Conservation (phyloP, 2,113 vertebrate species). For the Microcebus griseorufus region DNA sequence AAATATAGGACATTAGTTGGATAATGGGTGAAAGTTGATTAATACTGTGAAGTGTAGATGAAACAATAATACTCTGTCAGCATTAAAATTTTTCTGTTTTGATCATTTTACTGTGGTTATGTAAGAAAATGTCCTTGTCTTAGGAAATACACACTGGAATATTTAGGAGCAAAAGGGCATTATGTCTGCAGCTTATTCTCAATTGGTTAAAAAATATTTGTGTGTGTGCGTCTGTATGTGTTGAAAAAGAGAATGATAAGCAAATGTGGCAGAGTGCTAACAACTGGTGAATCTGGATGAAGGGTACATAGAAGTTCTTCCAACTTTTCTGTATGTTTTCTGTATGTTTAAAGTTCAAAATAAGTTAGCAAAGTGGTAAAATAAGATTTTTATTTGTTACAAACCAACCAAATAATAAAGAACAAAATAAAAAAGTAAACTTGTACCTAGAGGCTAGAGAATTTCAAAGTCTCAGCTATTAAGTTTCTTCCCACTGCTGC, state of each 20-base stretch:
- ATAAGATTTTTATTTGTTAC: neutral
- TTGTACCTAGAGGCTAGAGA: neutral
- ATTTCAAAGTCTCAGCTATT: neutral
- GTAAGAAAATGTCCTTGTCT: conserved; percentile 3
- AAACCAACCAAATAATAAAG: neutral
- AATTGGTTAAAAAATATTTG: neutral
- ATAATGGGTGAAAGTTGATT: neutral
- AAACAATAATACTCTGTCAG: neutral
- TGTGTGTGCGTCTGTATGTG: neutral
- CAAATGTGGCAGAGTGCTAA: neutral
- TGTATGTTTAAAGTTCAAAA: conserved; percentile 40
- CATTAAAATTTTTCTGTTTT: neutral
- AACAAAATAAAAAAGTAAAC: neutral
- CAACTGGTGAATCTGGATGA: neutral
- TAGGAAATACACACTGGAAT: neutral
- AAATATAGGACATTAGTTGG: neutral
- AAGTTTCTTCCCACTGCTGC: neutral
- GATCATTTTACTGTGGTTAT: neutral
- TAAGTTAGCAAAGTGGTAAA: neutral
- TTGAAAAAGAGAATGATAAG: neutral
- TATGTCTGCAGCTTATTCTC: neutral
- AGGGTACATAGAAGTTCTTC: neutral
- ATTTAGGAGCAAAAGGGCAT: neutral
- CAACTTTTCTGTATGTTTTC: conserved; percentile 19
- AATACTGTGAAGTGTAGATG: neutral